Base-by-base conservation (phyloP, 2,888 invertebrate species). In the Poecilus cupreus region DNA sequence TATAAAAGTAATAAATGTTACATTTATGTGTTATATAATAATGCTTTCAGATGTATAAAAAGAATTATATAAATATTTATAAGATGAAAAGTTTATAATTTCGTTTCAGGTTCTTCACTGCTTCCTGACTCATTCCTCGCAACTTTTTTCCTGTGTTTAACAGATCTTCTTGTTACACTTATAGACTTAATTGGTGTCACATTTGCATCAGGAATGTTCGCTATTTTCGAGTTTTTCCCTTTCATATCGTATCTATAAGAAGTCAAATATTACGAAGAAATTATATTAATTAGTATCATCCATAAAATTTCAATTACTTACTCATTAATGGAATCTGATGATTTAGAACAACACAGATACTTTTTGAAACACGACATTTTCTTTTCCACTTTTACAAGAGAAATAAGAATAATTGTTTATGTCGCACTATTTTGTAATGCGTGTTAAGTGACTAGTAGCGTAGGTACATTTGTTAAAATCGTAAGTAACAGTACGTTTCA, bases 271-370 rank as follows among this genome's bases (percentile, higher is more conserved):
- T 26, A 2, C 32, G 1, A 2, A 32, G 4, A 32, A 32, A 1
- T n/a, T n/a, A n/a, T n/a, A n/a, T n/a, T n/a, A n/a, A n/a, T n/a
- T n/a, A n/a, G n/a, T n/a, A n/a, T n/a, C n/a, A n/a, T n/a, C n/a
- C n/a, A n/a, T n/a, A n/a, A n/a, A n/a, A n/a, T n/a, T n/a, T 16
- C 18, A 32, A 39, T 26, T 72, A 80, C 80, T 80, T 72, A 80
- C 80, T 80, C 72, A 37, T 72, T 51, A n/a, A 54, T 37, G 8
- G 70, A 70, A 20, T 57, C 49, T n/a, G 49, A 49, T 16, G 72
- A 54, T 54, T 72, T 80, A 10, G 49, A 49, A 22, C 80, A 80
- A 39, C 80, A 80, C 22, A 80, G 16, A 5, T 24, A 72, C 39
- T 70, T 70, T 16, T 72, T 80, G 2, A 80, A 39, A 51, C 78